Conservation (phyloP, 2,797 vertebrate genomes). For the Spatula clypeata region DNA sequence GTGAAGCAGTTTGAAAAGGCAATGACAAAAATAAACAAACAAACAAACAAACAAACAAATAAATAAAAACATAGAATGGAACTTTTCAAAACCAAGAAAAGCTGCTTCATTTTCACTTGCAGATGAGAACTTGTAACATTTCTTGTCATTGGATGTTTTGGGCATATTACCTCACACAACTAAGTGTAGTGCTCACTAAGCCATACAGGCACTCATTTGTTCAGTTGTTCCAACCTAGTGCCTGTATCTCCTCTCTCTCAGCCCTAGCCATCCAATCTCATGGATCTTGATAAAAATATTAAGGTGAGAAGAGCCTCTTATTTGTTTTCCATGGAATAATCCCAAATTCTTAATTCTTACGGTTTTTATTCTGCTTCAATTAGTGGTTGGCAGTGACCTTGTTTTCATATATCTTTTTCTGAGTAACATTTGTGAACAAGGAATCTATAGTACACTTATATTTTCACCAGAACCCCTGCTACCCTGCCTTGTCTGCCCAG, state of each 20-base stretch:
- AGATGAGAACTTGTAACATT: not conserved
- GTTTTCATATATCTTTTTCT: not conserved
- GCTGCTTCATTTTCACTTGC: not conserved
- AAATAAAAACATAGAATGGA: not conserved
- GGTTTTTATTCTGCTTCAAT: not conserved
- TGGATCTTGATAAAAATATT: not conserved
- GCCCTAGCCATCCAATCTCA: not conserved
- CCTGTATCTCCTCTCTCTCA: not conserved
- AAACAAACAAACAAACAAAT: not conserved
- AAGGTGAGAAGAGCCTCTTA: not conserved
- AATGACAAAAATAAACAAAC: accelerated
- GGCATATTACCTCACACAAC: not conserved
- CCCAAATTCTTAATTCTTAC: not conserved
- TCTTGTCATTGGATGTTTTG: not conserved
- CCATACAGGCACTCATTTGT: not conserved
- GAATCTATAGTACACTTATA: not conserved
- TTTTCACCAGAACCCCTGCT: not conserved
- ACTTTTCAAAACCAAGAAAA: not conserved
- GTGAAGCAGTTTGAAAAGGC: not conserved
- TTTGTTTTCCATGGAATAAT: not conserved
- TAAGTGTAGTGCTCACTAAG: not conserved
- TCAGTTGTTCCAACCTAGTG: not conserved
- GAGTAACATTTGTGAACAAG: not conserved
- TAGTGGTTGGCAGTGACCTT: not conserved
- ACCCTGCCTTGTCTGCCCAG: not conserved